Percentiles rank a stretch among this genome's conserved stretches.
phyloP scores from a whole-genome alignment of 2,797 vertebrate species.

The Bryconaethiops microstoma region DNA sequence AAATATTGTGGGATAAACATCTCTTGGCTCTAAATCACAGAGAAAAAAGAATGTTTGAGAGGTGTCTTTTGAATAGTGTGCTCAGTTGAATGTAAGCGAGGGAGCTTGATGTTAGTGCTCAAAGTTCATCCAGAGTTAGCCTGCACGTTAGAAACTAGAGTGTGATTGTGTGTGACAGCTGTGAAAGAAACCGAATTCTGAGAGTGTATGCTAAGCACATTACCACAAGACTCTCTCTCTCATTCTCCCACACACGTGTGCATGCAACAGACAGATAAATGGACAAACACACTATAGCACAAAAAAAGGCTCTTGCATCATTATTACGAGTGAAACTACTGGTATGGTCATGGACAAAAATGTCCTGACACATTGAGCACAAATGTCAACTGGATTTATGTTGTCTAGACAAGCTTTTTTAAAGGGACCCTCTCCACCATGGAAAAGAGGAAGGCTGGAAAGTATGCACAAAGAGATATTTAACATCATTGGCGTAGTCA shows the following conservation, averaged over 20 bases:
- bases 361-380: constrained; percentile 53
- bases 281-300: constrained; percentile 5
- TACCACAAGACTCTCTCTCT: constrained; percentile 47
- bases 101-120: neutral
- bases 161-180: constrained; percentile 57
- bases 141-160: constrained; percentile 45
- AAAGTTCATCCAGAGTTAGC: constrained; percentile 60
- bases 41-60: constrained; percentile 3
- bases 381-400: constrained; percentile 64
- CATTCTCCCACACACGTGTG: neutral
- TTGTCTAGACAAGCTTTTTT: constrained; percentile 70
- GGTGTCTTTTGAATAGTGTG: constrained; percentile 7
- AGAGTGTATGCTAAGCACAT: constrained; percentile 59
- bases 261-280: constrained; percentile 14
- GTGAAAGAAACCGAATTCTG: constrained; percentile 48
- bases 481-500: constrained; percentile 62
- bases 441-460: constrained; percentile 61
- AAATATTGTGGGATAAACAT: neutral
- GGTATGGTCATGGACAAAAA: constrained; percentile 50
- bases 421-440: constrained; percentile 50
- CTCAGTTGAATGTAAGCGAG: neutral
- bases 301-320: constrained; percentile 17
- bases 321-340: constrained; percentile 48
- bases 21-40: neutral
- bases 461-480: constrained; percentile 62